Evolutionary conservation across 1,140 invertebrate genomes (phyloP).

Genomic region (Pseudobourletiella spinata): DNA sequence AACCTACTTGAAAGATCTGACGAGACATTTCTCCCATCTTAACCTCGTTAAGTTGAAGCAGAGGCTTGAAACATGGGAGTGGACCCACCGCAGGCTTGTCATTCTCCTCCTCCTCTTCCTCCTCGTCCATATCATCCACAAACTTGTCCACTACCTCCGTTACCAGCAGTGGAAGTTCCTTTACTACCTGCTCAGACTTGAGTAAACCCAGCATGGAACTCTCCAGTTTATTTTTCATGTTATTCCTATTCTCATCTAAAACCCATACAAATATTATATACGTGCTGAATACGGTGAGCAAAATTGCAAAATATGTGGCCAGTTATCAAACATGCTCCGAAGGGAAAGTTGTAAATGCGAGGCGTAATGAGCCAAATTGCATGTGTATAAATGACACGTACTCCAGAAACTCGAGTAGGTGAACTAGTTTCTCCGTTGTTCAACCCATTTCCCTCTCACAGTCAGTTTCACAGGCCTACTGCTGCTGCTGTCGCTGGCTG

Average conservation of each 20-base stretch:
- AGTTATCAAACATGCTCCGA: neutral
- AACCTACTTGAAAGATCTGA: neutral
- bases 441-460: too few species aligned
- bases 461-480: too few species aligned
- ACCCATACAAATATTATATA: neutral
- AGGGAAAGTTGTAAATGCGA: neutral
- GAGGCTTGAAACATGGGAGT: neutral
- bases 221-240: conserved; percentile 16
- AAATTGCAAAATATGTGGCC: neutral
- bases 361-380: too few species aligned
- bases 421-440: too few species aligned
- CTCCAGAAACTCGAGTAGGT: too few species aligned
- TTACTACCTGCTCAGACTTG: conserved; percentile 11
- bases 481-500: too few species aligned
- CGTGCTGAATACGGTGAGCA: neutral
- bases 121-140: conserved; percentile 10
- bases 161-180: conserved; percentile 11
- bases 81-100: neutral
- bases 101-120: neutral
- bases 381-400: too few species aligned
- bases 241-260: conserved; percentile 2
- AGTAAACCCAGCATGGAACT: conserved; percentile 15
- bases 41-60: neutral
- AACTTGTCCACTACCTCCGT: conserved; percentile 25
- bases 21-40: conserved; percentile 8